Conservation (phyloP, 2,888 invertebrate genomes). For the Dichetophora obliterata region DNA sequence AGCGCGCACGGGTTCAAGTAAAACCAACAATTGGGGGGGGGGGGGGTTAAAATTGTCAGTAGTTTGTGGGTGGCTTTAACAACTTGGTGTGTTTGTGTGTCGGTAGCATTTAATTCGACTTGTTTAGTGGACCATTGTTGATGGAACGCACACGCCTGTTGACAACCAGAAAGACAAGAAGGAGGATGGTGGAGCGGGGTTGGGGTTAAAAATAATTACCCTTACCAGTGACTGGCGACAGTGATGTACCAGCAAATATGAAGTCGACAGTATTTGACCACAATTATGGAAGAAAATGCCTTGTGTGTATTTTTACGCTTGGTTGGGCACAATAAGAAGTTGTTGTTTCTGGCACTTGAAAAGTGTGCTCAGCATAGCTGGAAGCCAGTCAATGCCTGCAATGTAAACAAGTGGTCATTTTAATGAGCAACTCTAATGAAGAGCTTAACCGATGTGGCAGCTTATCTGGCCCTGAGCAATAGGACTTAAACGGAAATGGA, state of each 20-base stretch:
- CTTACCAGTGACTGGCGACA: constrained; percentile 41
- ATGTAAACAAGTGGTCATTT: constrained; percentile 39
- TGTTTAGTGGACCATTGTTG: constrained; percentile 24
- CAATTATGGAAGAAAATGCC: constrained; percentile 12
- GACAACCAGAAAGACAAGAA: constrained; percentile 40
- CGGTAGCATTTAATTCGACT: constrained; percentile 51
- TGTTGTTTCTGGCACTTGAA: background rate
- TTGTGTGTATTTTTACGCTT: background rate
- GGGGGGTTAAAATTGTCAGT: constrained; percentile 50
- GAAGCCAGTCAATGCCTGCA: constrained; percentile 10
- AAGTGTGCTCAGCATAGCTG: background rate
- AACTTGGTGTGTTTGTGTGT: constrained; percentile 43
- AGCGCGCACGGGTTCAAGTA: background rate
- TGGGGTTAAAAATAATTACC: constrained; percentile 51
- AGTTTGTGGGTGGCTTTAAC: constrained; percentile 34
- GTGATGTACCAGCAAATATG: constrained; percentile 37
- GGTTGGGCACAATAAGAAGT: constrained; percentile 1
- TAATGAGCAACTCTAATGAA: constrained; percentile 48
- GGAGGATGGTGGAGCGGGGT: no score
- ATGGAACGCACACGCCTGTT: constrained; percentile 47
- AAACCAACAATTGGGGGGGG: constrained; percentile 24
- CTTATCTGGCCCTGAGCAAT: background rate
- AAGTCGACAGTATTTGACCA: constrained; percentile 19
- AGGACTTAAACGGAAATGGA: constrained; percentile 19
- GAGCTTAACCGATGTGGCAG: constrained; percentile 38